Evolutionary conservation across 64 coral and sea anemone species (phyloP).

Genomic region (Actinia tenebrosa): DNA sequence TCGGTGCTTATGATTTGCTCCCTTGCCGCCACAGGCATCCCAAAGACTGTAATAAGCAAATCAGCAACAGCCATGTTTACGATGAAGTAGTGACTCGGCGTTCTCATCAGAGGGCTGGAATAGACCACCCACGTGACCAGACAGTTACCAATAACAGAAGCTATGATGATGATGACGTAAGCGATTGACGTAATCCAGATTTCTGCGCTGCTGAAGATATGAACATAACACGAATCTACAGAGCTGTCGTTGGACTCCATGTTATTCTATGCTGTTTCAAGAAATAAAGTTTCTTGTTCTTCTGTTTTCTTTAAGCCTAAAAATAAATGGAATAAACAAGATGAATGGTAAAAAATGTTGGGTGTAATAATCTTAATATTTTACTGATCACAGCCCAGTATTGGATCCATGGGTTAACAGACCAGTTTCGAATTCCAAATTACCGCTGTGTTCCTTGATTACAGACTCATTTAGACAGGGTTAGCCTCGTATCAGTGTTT

Average conservation of each 20-base stretch:
- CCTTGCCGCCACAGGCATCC: conserved; percentile 24
- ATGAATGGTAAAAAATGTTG: too few species aligned
- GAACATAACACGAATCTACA: background rate
- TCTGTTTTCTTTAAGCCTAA: too few species aligned
- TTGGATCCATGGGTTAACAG: too few species aligned
- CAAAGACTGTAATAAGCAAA: conserved; percentile 36
- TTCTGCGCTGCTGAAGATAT: background rate
- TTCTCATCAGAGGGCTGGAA: conserved; percentile 18
- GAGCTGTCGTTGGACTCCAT: background rate
- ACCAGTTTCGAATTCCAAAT: too few species aligned
- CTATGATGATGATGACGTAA: background rate
- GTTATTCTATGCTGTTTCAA: background rate
- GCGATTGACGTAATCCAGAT: background rate
- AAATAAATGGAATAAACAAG: too few species aligned
- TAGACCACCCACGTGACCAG: conserved; percentile 1
- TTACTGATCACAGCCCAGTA: too few species aligned
- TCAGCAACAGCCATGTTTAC: conserved; percentile 41
- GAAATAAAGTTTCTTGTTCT: too few species aligned
- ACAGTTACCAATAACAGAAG: conserved; percentile 6
- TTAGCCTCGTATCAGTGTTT: too few species aligned
- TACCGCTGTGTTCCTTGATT: too few species aligned
- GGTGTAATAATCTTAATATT: too few species aligned
- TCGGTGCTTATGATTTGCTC: conserved; percentile 16
- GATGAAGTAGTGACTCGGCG: conserved; percentile 25
- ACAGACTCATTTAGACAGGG: too few species aligned